Conservation (phyloP, 2,888 invertebrate species). For the Meandrusa payeni region DNA sequence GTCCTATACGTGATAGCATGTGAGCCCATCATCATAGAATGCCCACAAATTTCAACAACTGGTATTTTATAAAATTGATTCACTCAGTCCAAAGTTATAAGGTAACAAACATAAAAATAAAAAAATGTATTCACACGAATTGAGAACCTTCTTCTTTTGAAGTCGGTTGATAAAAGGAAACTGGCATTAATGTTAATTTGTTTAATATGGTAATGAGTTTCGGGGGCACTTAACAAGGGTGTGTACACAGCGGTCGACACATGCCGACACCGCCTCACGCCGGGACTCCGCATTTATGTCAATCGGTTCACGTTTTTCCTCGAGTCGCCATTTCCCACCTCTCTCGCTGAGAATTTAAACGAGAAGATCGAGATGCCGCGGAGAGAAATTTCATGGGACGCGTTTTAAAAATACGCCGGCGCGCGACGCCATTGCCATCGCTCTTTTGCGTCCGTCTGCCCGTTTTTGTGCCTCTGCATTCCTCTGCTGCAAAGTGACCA, state of each 20-base stretch:
- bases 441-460: constrained; percentile 31
- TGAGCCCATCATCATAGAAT: too few species aligned
- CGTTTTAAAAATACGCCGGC: constrained; percentile 42
- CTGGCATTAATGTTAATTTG: constrained; percentile 39
- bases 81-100: too few species aligned
- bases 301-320: constrained; percentile 58
- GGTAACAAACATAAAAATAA: too few species aligned
- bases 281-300: constrained; percentile 53
- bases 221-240: constrained; percentile 44
- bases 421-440: constrained; percentile 30
- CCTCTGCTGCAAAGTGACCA: constrained; percentile 31
- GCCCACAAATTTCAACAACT: too few species aligned
- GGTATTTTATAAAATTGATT: too few species aligned
- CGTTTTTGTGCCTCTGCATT: constrained; percentile 41
- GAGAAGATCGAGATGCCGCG: constrained; percentile 52
- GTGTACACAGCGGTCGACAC: constrained; percentile 50
- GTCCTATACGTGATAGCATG: too few species aligned
- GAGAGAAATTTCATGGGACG: constrained; percentile 46
- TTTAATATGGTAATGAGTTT: constrained; percentile 61
- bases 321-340: constrained; percentile 62
- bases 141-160: too few species aligned
- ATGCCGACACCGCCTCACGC: constrained; percentile 73
- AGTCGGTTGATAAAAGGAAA: too few species aligned
- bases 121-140: too few species aligned
- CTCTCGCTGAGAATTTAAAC: constrained; percentile 65